Percentiles rank a stretch among this genome's conserved stretches.
Evolutionary conservation across 2,113 vertebrate genomes (phyloP).

Genomic region (Aleadryas rufinucha): DNA sequence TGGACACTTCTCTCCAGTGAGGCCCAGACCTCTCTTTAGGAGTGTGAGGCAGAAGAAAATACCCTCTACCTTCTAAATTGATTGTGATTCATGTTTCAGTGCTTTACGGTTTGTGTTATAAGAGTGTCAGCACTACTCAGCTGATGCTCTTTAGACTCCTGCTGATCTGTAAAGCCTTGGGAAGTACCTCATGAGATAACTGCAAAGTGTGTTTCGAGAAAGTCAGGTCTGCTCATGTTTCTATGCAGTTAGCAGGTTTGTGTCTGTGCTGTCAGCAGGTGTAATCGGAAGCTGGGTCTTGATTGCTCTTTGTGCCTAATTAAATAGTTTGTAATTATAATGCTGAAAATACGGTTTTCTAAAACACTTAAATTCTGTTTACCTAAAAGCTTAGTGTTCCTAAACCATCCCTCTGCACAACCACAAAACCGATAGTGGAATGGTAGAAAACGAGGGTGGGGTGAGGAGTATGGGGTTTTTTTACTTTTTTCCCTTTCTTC

Average conservation of each 20-base stretch:
- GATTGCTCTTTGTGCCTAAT: slow-evolving; percentile 56
- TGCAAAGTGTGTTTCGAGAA: neutral
- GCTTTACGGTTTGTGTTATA: neutral
- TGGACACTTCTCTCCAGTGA: neutral
- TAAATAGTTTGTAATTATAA: slow-evolving; percentile 64
- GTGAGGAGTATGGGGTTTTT: no score
- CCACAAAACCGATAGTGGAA: neutral
- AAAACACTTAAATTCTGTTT: slow-evolving; percentile 67
- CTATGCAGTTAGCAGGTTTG: neutral
- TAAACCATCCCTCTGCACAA: neutral
- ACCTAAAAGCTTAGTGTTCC: slow-evolving; percentile 43
- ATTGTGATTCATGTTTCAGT: neutral
- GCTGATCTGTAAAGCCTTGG: neutral
- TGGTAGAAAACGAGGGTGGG: neutral
- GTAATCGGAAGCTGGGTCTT: slow-evolving; percentile 54
- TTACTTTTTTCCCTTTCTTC: neutral
- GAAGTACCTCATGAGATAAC: neutral
- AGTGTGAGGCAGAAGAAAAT: neutral
- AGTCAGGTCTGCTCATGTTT: neutral
- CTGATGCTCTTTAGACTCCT: neutral
- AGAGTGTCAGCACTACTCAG: neutral
- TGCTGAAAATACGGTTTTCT: slow-evolving; percentile 50
- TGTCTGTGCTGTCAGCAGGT: slow-evolving; percentile 46
- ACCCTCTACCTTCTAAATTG: neutral
- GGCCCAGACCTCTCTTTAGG: neutral